Conservation (phyloP, 2,888 invertebrate species). For the Conomelus anceps region DNA sequence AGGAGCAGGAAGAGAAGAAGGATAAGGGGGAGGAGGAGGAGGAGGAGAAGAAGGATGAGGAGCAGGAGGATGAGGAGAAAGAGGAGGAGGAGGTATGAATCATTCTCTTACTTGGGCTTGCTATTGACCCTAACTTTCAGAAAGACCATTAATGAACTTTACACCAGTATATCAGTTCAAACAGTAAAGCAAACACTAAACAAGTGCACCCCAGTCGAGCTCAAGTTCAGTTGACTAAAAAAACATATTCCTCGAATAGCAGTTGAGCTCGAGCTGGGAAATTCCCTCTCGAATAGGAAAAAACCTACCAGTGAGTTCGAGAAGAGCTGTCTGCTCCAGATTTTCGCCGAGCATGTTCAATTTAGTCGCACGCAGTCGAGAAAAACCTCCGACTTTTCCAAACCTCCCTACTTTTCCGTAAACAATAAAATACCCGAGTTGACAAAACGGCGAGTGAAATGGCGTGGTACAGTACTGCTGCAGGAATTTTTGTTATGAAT, state of each 20-base stretch:
- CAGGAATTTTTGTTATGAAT: background rate
- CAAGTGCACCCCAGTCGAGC: background rate
- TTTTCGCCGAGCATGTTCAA: background rate
- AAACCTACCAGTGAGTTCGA: background rate
- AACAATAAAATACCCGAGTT: background rate
- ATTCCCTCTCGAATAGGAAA: background rate
- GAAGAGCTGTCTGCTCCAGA: background rate
- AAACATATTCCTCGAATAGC: background rate
- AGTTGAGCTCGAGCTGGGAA: background rate
- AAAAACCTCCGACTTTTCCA: background rate
- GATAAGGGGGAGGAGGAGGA: too few species aligned
- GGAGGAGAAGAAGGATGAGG: too few species aligned
- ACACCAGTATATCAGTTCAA: background rate
- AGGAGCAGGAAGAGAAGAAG: too few species aligned
- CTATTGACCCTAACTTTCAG: background rate
- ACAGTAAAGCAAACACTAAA: background rate
- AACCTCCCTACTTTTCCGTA: background rate
- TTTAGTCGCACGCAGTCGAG: too few species aligned
- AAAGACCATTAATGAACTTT: background rate
- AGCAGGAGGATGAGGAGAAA: too few species aligned
- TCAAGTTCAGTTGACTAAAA: background rate
- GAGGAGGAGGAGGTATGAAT: too few species aligned
- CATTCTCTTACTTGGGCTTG: background rate
- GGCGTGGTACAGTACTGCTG: background rate
- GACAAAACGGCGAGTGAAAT: background rate